Evolutionary conservation across 2,797 vertebrate genomes (phyloP).

Genomic region (Staurois parvus): DNA sequence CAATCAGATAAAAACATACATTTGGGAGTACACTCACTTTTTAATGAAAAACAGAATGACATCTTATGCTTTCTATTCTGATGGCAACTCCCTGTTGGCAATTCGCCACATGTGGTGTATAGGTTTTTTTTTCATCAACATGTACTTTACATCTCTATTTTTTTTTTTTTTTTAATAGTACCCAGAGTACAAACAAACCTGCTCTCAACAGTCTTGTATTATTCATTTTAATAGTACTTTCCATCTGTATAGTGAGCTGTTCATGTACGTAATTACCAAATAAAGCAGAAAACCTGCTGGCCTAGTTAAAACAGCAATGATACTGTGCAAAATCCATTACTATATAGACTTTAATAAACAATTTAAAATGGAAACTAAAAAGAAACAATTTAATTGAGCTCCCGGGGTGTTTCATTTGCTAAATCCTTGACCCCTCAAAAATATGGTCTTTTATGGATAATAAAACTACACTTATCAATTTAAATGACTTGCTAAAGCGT

Average conservation of each 20-base stretch:
- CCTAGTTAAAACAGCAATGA: conserved; percentile 43
- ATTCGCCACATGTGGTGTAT: conserved; percentile 20
- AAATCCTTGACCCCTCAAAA: conserved; percentile 34
- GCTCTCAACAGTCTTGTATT: conserved; percentile 39
- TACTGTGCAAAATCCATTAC: conserved; percentile 41
- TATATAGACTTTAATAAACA: conserved; percentile 38
- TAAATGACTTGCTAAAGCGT: conserved; percentile 26
- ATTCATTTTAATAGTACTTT: conserved; percentile 61
- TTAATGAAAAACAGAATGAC: conserved; percentile 2
- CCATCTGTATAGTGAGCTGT: conserved; percentile 44
- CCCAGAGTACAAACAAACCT: conserved; percentile 47
- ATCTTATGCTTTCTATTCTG: conserved; percentile 1
- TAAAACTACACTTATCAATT: conserved; percentile 17
- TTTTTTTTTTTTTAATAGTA: conserved; percentile 32
- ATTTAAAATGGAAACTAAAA: conserved; percentile 38
- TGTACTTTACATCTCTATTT: conserved; percentile 44
- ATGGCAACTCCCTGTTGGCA: conserved; percentile 23
- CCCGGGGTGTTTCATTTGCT: conserved; percentile 37
- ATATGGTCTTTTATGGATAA: conserved; percentile 9
- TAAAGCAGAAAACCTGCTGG: conserved; percentile 54
- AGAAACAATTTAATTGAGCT: conserved; percentile 32
- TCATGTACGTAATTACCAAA: conserved; percentile 55
- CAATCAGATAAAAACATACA: neutral
- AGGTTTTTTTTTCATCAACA: conserved; percentile 43
- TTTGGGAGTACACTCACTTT: neutral